Evolutionary conservation across 92 coral and sea anemone genomes (phyloP), one percentile per base, ranked within the genome.

Genomic region (Siderastrea radians): DNA sequence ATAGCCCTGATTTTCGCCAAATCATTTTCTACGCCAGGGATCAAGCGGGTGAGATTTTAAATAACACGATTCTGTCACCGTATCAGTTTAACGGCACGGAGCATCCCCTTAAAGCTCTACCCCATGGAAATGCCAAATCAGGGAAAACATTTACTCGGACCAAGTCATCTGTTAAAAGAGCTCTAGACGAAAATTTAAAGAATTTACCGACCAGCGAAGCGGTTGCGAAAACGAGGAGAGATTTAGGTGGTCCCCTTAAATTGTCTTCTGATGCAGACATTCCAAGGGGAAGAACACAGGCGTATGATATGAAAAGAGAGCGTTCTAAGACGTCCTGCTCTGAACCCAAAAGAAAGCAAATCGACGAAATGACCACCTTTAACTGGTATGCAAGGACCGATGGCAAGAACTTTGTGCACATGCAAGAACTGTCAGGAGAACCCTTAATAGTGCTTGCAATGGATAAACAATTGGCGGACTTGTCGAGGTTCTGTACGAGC

Each of bases 321-420:
- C 51, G 46, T 12, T 46, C 38, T 26, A 26, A 26, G 38, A 26
- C 38, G 38, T 26, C 38, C n/a, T 6, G 77, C 7, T 7, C 72
- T 44, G 43, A 7, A 67, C 7, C 38, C 7, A 6, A 6, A 6
- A 17, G 72, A 67, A 67, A 6, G 47, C 43, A 67, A 6, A 44
- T 44, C 38, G 8, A 67, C 0, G n/a, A 68, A 48, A 68, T 68
- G 74, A 68, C 49, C 44, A 68, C 11, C 16, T 13, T 83, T 19
- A 53, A 83, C 80, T 83, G 87, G 87, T 83, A 14, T 71, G 80
- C 87, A 38, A 53, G 53, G 46, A 83, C 87, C 1, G 78, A 73
- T 14, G 78, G 78, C 3, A 45, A 73, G 38, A 26, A 47, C 58
- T 73, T 73, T 73, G 78, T 73, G 14, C 78, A 59, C 7, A 73